Evolutionary conservation across 2,888 invertebrate genomes (phyloP), one percentile per base, ranked within the genome.

Genomic region (Gymnocheta viridis): DNA sequence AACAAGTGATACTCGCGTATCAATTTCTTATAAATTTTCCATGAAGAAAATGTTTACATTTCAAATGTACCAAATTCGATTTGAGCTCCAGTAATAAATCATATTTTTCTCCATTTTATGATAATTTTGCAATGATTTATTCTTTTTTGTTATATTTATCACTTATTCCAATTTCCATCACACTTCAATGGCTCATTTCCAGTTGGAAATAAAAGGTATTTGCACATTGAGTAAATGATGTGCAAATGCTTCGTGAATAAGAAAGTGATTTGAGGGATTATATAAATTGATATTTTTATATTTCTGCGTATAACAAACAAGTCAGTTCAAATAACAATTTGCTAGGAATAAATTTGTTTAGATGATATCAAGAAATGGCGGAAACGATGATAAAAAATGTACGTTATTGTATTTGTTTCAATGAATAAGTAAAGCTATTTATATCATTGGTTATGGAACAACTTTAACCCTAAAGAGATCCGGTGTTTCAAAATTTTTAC

Each of bases 181-280:
- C 60, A 62, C 60, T 62, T 81, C 60, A 81, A 74, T 69, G 27
- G 44, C 32, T 81, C 47, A 81, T 69, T 69, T 81, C 81, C 81
- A 41, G 24, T 54, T 64, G 17, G 5, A 66, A 27, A 19, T 24
- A 47, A 64, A 78, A 62, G 51, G 49, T 60, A 49, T 64, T 22
- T 58, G 19, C 7, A 47, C 17, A 22, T 17, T 32, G 17, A 24
- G 7, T 9, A 54, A 12, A 41, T n/a, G 10, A 19, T 7, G 22
- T 38, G 27, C 58, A 35, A 38, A 35, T n/a, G 22, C 14, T 27
- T 9, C 17, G 10, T 27, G 12, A 51, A 27, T 64, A 10, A 7
- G 17, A 29, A 12, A 41, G 27, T 51, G 17, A 14, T 4, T 56
- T 44, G 7, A 24, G 32, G n/a, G n/a, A 47, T 35, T 54, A 19